Base-by-base conservation (phyloP, 2,888 invertebrate species). In the Dorcus hopei region DNA sequence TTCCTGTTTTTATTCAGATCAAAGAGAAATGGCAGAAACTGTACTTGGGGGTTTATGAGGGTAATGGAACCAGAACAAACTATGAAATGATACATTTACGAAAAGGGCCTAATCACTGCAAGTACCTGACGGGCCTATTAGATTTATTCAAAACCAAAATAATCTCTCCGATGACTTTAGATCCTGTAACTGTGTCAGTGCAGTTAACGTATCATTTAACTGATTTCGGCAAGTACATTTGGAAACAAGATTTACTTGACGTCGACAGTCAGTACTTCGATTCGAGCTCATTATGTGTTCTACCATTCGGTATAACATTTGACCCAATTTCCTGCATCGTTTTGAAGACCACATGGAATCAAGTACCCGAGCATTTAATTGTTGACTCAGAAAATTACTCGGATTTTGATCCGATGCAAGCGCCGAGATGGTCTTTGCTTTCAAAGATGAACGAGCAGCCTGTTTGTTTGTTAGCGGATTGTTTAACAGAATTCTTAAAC, bases 101-200 rank as follows among this genome's bases (percentile, higher is more conserved):
- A 72, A 84, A 86, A 65, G 86, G 89, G 55, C 93, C 95, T 1
- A 82, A 85, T 23, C 89, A 93, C 68, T 94, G 90, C 72, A 88
- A 87, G 67, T 91, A 94, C 79, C 83, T 98, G 0, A 88, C 87
- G 61, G 91, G 91, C 58, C 81, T 97, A 50, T 80, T 95, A 41
- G 88, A 90, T 68, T 80, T 97, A 62, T 97, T 98, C 75, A 95
- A 94, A 79, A 90, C 91, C 23, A 97, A 93, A 84, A 85, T 91
- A 73, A 85, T 89, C n/a, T 83, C 83, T 43, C 85, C 83, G 14
- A 72, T 68, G 68, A 81, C 70, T 61, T 77, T 85, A 50, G 87
- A 87, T 65, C 85, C 89, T 43, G 87, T 90, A 19, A 80, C 84
- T 52, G 85, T 93, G 9, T 89, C 91, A 9, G 85, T 88, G 7